These are phyloP conservation scores for Apomyelois bistriatella DNA, from an alignment of 2,888 invertebrate species.

Conservation along the genomic window DNA sequence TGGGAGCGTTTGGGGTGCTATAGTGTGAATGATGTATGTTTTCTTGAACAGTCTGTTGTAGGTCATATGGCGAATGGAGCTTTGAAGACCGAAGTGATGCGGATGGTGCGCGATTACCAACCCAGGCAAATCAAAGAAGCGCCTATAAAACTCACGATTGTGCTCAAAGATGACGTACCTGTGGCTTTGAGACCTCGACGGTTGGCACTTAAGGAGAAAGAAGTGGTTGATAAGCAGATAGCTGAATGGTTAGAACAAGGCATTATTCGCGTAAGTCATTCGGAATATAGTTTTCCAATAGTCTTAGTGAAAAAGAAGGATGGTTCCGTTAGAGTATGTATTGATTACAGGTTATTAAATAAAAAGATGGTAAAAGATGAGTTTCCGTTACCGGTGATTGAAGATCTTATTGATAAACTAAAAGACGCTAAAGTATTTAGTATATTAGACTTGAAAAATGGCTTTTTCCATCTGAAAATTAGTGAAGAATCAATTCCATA, in stretches of 20 bases:
- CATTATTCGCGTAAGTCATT: neutral
- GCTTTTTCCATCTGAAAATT: neutral
- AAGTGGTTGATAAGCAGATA: neutral
- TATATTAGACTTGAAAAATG: neutral
- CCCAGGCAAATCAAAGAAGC: neutral
- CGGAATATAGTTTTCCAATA: neutral
- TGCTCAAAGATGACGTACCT: neutral
- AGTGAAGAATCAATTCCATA: neutral
- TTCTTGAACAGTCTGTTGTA: neutral
- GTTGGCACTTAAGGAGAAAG: neutral
- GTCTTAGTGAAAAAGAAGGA: neutral
- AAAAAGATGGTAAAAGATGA: conserved; percentile 4
- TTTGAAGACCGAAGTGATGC: neutral
- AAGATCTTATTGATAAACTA: neutral
- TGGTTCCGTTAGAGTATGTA: neutral
- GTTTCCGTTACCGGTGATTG: neutral
- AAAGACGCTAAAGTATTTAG: neutral
- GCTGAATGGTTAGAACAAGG: neutral
- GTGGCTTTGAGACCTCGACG: neutral
- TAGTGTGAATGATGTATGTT: neutral
- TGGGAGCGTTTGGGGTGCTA: neutral
- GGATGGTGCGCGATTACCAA: neutral
- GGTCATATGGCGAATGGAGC: neutral
- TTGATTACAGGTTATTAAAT: neutral
- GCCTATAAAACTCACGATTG: neutral